These are phyloP conservation scores for Zaprionus ornatus DNA, from an alignment of 1,140 invertebrate genomes.

Conservation along the genomic window DNA sequence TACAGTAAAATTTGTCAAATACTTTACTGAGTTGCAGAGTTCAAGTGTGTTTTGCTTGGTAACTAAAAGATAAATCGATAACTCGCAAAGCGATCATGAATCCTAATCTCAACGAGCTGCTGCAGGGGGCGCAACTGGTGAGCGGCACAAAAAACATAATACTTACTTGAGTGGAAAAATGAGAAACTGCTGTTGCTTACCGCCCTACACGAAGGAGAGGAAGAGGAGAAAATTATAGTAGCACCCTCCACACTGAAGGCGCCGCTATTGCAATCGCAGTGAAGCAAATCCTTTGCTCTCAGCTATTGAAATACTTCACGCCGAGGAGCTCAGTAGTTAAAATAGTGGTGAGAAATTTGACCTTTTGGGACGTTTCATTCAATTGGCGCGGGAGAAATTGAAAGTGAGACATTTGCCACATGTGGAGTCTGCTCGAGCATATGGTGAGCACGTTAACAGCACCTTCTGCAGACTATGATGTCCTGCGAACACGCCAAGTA, in stretches of 20 bases:
- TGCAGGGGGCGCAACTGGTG: neutral
- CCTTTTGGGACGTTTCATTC: neutral
- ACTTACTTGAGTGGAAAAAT: neutral
- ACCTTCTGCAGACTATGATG: neutral
- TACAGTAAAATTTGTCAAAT: no score
- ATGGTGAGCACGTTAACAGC: neutral
- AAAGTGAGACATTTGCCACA: neutral
- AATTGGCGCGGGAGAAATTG: neutral
- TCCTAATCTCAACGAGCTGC: neutral
- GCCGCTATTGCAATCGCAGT: neutral
- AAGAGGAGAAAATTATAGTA: no score
- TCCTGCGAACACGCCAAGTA: neutral
- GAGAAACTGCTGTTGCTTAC: neutral
- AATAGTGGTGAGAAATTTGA: neutral
- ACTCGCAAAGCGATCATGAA: neutral
- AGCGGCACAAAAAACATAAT: no score
- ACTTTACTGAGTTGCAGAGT: no score
- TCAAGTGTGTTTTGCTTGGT: no score
- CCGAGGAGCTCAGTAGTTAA: neutral
- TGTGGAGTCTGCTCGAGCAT: slow-evolving; percentile 9
- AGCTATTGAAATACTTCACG: neutral
- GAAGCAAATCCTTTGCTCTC: neutral
- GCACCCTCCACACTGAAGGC: neutral
- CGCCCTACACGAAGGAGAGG: neutral
- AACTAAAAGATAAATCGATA: neutral